Evolutionary conservation across 2,888 invertebrate species (phyloP).

Genomic region (Timandra comae): DNA sequence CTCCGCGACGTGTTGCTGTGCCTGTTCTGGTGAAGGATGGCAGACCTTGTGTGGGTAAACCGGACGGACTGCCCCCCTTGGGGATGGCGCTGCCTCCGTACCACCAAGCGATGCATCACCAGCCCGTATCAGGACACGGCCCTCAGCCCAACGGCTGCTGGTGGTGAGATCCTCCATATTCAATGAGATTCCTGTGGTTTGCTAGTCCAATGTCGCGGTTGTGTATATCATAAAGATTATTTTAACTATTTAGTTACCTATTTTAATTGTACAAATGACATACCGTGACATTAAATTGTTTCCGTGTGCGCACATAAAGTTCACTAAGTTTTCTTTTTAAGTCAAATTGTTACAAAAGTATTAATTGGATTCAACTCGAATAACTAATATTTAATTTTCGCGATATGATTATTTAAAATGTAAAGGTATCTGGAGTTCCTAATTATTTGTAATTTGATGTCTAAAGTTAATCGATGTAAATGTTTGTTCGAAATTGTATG

Average conservation of each 20-base stretch:
- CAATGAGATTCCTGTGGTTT: conserved; percentile 29
- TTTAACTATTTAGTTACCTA: not conserved
- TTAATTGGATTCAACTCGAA: conserved; percentile 51
- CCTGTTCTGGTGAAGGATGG: conserved; percentile 96
- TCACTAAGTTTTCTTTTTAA: conserved; percentile 13
- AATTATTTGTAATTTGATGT: conserved; percentile 46
- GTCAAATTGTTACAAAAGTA: conserved; percentile 24
- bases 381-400: conserved; percentile 32
- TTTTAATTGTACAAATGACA: not conserved
- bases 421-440: conserved; percentile 68
- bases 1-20: conserved; percentile 94
- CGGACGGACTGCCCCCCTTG: conserved; percentile 68
- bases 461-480: conserved; percentile 19
- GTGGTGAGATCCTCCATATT: conserved; percentile 59
- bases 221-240: too few species aligned
- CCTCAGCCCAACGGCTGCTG: conserved; percentile 69
- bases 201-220: conserved; percentile 45
- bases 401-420: conserved; percentile 52
- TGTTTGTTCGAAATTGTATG: conserved; percentile 12
- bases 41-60: conserved; percentile 86
- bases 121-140: conserved; percentile 50
- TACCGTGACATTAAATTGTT: conserved; percentile 14
- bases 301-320: too few species aligned
- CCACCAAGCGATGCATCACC: conserved; percentile 64
- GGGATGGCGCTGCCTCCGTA: conserved; percentile 72